These are phyloP conservation scores for Coregonus clupeaformis DNA, from an alignment of 2,113 vertebrate genomes.

Conservation along the genomic window DNA sequence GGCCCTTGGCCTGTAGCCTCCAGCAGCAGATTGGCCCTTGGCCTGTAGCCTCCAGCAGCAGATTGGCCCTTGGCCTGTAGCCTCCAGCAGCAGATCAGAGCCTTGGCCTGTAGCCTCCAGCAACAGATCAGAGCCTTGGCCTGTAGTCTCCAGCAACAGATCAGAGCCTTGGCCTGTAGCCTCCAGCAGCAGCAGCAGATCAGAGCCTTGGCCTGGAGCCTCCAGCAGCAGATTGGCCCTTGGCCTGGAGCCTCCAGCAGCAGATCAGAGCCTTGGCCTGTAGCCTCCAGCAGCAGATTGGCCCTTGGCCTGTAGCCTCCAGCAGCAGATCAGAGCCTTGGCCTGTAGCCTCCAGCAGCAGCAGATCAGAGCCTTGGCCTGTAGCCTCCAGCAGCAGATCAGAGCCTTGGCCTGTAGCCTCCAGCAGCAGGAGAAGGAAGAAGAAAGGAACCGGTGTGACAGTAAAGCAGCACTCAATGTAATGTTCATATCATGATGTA, in stretches of 20 bases:
- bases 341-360: constrained; percentile 18
- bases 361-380: not conserved
- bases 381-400: constrained; percentile 28
- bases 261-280: constrained; percentile 3
- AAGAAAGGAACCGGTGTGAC: constrained; percentile 77
- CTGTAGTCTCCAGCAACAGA: too few relatives aligned
- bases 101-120: too few relatives aligned
- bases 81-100: too few relatives aligned
- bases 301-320: too few relatives aligned
- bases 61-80: too few relatives aligned
- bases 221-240: too few relatives aligned
- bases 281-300: constrained; percentile 26
- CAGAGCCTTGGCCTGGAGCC: too few relatives aligned
- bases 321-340: constrained; percentile 27
- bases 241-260: too few relatives aligned
- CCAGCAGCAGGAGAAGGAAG: constrained; percentile 37
- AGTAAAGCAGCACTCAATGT: constrained; percentile 7
- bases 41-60: constrained; percentile 22
- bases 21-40: constrained; percentile 25
- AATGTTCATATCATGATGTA: not conserved
- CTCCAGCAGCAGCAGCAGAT: constrained; percentile 30
- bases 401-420: constrained; percentile 25
- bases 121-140: too few relatives aligned
- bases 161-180: not conserved
- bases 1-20: constrained; percentile 12